A percentile compares a stretch with the other conserved stretches of the same genome.
These are phyloP conservation scores for Trichogramma evanescens DNA, from an alignment of 2,888 invertebrate species.

Conservation along the genomic window DNA sequence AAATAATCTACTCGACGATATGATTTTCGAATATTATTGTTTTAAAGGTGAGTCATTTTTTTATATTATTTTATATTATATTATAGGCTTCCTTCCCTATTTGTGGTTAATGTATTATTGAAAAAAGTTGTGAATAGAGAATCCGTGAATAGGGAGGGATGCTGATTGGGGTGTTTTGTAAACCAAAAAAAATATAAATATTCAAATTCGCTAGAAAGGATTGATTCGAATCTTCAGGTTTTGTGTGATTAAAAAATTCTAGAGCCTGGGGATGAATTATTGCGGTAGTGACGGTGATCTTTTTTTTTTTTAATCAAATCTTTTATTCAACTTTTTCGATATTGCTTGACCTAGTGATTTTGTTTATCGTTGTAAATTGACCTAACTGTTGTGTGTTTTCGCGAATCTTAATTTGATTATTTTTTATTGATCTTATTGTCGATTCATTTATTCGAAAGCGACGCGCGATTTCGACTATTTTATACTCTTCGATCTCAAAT, in stretches of 20 bases:
- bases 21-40: too few species aligned
- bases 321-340: background rate
- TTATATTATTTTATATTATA: too few species aligned
- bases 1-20: too few species aligned
- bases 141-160: too few species aligned
- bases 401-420: background rate
- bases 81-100: too few species aligned
- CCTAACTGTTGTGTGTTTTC: background rate
- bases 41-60: too few species aligned
- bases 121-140: too few species aligned
- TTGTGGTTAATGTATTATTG: too few species aligned
- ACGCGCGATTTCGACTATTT: background rate
- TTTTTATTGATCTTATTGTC: background rate
- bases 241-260: background rate
- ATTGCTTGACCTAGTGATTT: background rate
- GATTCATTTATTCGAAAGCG: background rate
- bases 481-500: background rate
- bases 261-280: background rate
- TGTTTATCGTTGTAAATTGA: background rate
- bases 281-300: background rate
- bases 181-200: too few species aligned
- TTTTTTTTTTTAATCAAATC: background rate
- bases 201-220: too few species aligned
- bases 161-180: too few species aligned
- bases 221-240: background rate